Conservation (phyloP, 2,797 vertebrate species). For the Lacerta viridis region DNA sequence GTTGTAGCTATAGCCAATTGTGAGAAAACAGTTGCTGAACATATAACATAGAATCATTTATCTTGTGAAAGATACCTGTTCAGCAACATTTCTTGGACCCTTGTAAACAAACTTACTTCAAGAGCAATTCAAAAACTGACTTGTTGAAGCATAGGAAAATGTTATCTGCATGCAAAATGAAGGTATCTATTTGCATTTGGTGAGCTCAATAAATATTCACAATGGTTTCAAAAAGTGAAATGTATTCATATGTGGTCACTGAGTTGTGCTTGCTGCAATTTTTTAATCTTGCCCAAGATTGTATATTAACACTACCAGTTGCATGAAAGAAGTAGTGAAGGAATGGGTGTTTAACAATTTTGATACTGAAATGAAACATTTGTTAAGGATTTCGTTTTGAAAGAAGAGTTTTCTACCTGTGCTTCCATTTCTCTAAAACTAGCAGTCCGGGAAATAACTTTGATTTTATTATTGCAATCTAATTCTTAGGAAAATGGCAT, state of each 20-base stretch:
- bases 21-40: slow-evolving; percentile 35
- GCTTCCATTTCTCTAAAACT: neutral
- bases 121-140: slow-evolving; percentile 30
- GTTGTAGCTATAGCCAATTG: slow-evolving; percentile 45
- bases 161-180: slow-evolving; percentile 29
- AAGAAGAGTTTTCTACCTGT: slow-evolving; percentile 1
- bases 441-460: neutral
- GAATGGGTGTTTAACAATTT: neutral
- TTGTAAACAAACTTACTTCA: slow-evolving; percentile 57
- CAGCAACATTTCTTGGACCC: slow-evolving; percentile 55
- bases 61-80: slow-evolving; percentile 52
- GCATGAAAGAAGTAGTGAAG: neutral
- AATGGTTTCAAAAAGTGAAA: neutral
- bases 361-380: neutral
- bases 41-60: slow-evolving; percentile 23
- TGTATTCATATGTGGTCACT: neutral
- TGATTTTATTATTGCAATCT: neutral
- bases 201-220: slow-evolving; percentile 9
- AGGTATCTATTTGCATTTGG: neutral
- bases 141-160: slow-evolving; percentile 1
- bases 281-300: neutral
- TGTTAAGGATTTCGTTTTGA: neutral
- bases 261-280: neutral
- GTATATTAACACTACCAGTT: neutral
- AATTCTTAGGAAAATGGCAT: neutral